Evolutionary conservation across 2,113 vertebrate genomes (phyloP), one percentile per base, ranked within the genome.

Genomic region (Toxotes jaculatrix): DNA sequence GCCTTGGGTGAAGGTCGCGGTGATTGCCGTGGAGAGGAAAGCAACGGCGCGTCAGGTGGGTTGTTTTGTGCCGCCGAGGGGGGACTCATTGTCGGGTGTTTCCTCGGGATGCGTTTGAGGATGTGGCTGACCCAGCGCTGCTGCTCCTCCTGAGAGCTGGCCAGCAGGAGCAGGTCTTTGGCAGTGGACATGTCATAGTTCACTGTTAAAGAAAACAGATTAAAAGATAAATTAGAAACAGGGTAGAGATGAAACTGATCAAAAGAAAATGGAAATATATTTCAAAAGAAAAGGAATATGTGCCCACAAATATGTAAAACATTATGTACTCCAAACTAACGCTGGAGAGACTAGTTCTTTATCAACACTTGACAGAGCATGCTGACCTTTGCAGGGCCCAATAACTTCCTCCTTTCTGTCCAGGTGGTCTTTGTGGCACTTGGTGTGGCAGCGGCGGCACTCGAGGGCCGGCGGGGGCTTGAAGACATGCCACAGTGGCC

Each of bases 371-470:
- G 10, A 7, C 14, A 0, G 34, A 13, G 62, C 4, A 16, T 9
- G 83, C 84, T 94, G 87, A 98, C 97, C 97, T 95, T 95, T 97
- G 95, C 98, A 99, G 42, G 97, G 97, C 0, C 95, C 96, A 77
- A 99, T 96, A 57, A 97, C 96, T 65, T 99, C 97, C 86, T 99
- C 98, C 75, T 97, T 98, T 79, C 88, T 96, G 87, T 99, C 98
- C 95, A 99, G 95, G 89, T 99, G 98, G 82, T 99, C 98, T 91
- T 98, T 98, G 89, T 99, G 98, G 94, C 96, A 99, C 86, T 99
- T 99, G 76, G 96, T 96, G 87, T 97, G 97, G 93, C 98, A 99
- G 91, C 98, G 96, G 11, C 97, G 97, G 87, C 98, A 99, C 93
- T 99, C 98, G 1, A 99, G 90, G 38, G 98, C 98, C 68, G 97